A percentile compares a stretch with the other conserved stretches of the same genome.
Evolutionary conservation across 2,113 vertebrate genomes (phyloP).

Genomic region (Cynocephalus volans): DNA sequence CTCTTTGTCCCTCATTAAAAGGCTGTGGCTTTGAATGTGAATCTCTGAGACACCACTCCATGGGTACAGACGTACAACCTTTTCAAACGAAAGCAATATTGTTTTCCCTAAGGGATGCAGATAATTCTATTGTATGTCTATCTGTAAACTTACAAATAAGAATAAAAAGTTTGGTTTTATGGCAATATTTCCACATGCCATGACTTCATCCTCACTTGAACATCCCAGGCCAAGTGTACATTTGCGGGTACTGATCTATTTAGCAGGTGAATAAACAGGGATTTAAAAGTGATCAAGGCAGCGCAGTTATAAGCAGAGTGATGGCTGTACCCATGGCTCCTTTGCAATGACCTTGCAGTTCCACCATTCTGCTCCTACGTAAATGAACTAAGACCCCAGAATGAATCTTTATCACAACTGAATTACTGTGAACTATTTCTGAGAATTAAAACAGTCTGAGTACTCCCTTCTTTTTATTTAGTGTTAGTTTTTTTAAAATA

Average conservation of each 20-base stretch:
- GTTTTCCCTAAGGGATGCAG: neutral
- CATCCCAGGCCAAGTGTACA: neutral
- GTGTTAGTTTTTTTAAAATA: neutral
- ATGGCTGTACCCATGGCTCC: accelerated
- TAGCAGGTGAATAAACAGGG: neutral
- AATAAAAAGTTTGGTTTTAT: neutral
- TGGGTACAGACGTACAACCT: neutral
- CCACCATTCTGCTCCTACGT: neutral
- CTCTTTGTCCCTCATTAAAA: neutral
- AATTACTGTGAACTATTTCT: neutral
- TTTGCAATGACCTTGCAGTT: too few species aligned
- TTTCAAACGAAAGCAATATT: neutral
- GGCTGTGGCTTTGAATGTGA: neutral
- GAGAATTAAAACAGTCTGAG: neutral
- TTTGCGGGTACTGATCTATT: neutral
- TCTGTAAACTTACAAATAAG: neutral
- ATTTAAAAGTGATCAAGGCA: accelerated
- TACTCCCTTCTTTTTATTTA: neutral
- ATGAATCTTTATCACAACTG: neutral
- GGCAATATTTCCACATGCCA: neutral
- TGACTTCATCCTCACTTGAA: neutral
- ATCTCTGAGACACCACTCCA: neutral
- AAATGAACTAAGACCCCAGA: neutral
- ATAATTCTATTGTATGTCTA: accelerated
- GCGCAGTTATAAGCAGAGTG: accelerated